Base-by-base conservation (phyloP, 1,140 invertebrate genomes). In the Akabosia matsudoensis region DNA sequence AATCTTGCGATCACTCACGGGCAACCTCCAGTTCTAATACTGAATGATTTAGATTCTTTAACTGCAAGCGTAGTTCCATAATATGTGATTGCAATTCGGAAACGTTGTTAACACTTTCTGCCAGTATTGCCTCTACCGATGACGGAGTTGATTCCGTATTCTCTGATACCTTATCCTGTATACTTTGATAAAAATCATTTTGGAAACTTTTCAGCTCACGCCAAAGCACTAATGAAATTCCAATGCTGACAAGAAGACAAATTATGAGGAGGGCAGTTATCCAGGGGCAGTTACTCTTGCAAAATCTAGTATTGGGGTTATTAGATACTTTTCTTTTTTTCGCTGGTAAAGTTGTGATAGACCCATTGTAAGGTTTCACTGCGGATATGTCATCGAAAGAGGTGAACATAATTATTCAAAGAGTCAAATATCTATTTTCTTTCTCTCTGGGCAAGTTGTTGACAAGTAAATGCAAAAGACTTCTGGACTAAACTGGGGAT, bases 331-430 rank as follows among this genome's bases (percentile, higher is more conserved):
- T 56, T 13, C 31, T 30, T 30, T 56, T 67, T 67, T 67, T 28
- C n/a, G 30, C 61, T 7, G 22, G 10, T n/a, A 30, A 30, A 13
- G 22, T 67, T 7, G 61, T 30, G 3, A 45, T 10, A 45, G 37
- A 45, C 7, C 37, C 37, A 45, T 30, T 28, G 61, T 28, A 67
- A 30, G 7, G 10, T 67, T 67, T 31, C 30, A 67, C 3, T 10
- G 24, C 2, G 24, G 61, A 67, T 13, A 67, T 67, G 30, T 67
- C 61, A 30, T 67, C 61, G 31, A 67, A 67, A 4, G 61, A 67
- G 30, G 26, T 67, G n/a, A 67, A 67, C 61, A 67, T 67, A 1
- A 67, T 67, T 28, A 67, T 31, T n/a, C n/a, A n/a, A n/a, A n/a
- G n/a, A n/a, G n/a, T n/a, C n/a, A n/a, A n/a, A n/a, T n/a, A n/a